Evolutionary conservation across 2,113 vertebrate genomes (phyloP).

Genomic region (Phaethon lepturus): DNA sequence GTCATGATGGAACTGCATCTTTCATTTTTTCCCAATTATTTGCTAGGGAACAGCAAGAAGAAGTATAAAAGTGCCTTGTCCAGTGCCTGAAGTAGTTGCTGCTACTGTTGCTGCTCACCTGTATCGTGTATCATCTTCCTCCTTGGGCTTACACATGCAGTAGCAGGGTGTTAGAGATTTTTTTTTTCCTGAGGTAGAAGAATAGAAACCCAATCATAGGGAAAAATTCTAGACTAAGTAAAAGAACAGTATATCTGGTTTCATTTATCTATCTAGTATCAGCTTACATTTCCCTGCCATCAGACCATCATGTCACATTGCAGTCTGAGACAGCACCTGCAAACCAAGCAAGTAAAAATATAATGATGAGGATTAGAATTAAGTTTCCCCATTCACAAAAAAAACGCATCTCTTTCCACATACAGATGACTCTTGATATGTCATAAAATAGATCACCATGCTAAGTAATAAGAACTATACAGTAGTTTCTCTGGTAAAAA

Average conservation of each 20-base stretch:
- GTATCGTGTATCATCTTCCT: background rate
- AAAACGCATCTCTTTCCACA: background rate
- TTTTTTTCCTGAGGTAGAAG: background rate
- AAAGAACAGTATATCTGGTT: background rate
- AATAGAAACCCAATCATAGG: background rate
- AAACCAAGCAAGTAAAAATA: background rate
- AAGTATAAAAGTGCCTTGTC: background rate
- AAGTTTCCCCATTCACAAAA: background rate
- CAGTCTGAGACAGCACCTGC: background rate
- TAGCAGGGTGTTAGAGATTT: background rate
- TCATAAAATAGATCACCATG: background rate
- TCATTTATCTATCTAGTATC: background rate
- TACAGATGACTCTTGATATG: background rate
- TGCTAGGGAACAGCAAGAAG: background rate
- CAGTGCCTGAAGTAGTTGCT: background rate
- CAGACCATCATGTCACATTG: background rate
- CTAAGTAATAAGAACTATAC: background rate
- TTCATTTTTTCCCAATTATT: background rate
- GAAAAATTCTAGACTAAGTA: background rate
- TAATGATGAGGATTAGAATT: background rate
- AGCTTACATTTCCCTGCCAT: background rate
- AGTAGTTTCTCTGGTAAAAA: background rate
- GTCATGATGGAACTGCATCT: background rate
- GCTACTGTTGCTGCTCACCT: background rate
- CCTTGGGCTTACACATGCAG: accelerated